These are phyloP conservation scores for Triops longicaudatus DNA, from an alignment of 1,140 invertebrate genomes.

Conservation along the genomic window DNA sequence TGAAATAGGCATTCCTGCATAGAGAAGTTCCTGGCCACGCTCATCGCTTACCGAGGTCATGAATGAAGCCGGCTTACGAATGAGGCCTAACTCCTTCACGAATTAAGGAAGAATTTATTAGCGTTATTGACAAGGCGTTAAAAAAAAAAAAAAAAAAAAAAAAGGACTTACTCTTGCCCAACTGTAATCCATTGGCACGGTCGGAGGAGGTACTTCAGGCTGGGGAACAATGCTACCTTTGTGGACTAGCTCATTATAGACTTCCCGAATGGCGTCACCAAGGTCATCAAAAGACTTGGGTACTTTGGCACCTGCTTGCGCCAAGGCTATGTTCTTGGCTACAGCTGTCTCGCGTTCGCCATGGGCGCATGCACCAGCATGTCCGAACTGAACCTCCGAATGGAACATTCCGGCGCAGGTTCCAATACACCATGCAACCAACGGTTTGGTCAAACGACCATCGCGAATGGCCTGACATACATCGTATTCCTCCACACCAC, in stretches of 20 bases:
- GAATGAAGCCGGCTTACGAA: constrained; percentile 97
- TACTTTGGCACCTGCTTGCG: constrained; percentile 74
- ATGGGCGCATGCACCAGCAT: constrained; percentile 96
- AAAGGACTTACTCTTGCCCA: constrained; percentile 76
- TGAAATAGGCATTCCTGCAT: constrained; percentile 97
- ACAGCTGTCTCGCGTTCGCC: constrained; percentile 88
- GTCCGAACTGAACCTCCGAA: constrained; percentile 98
- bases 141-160: neutral
- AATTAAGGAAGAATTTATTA: constrained; percentile 26
- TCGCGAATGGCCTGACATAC: constrained; percentile 81
- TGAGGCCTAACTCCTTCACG: constrained; percentile 83
- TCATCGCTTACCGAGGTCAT: constrained; percentile 99
- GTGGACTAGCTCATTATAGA: constrained; percentile 70
- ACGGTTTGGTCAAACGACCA: constrained; percentile 78
- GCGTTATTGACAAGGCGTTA: neutral
- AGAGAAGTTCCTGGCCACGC: constrained; percentile 92
- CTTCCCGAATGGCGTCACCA: constrained; percentile 62
- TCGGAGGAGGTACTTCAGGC: constrained; percentile 90
- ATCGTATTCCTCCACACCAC: constrained; percentile 98
- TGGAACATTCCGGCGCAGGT: constrained; percentile 85
- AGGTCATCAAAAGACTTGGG: constrained; percentile 89
- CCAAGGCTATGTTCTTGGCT: constrained; percentile 81
- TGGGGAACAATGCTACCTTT: constrained; percentile 74
- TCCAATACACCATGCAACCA: constrained; percentile 98
- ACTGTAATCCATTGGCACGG: constrained; percentile 98